Base-by-base conservation (phyloP, 23 tunicate species). In the Ciona savignyi region DNA sequence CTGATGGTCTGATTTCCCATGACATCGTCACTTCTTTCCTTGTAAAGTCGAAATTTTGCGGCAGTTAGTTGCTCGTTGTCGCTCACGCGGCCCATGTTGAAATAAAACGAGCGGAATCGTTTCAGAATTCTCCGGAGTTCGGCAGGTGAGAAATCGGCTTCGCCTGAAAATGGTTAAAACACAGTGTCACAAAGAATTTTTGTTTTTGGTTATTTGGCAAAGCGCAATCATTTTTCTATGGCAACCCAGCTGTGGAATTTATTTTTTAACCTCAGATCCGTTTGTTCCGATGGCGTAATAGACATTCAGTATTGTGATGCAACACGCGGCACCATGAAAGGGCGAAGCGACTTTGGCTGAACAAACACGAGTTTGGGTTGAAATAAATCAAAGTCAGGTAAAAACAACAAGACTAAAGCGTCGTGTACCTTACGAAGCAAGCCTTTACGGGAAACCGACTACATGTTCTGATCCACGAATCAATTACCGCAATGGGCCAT, bases 1-100 rank as follows among this genome's bases (percentile, higher is more conserved):
- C 96, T 71, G 34, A 88, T 77, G 26, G 87, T 88, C 9, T 22
- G 27, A 70, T 88, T 88, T 32, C 78, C 83, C 29, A 77, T 30
- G 2, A 29, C 23, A 1, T n/a, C 22, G 22, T 73, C 83, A 23
- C 83, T 67, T 4, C 23, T 35, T 3, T 82, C 83, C 65, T 88
- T 88, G 80, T 88, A 88, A 4, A 88, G 68, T 1, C 96, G 96
- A 77, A 88, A 88, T 68, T 78, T 77, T n/a, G 96, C 80, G 11
- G 83, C 77, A 0, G 71, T 71, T 60, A 82, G 80, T 23, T 32
- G 22, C 51, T 77, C 87, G 25, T 82, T 65, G 6, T 27, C 9
- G 0, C 87, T 62, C 22, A 78, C 51, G 34, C 82, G 87, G 31
- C 73, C 60, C 3, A 75, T 33, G 30, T 88, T 79, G 69, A 88